These are phyloP conservation scores for Marasmarcha lunaedactyla DNA, from an alignment of 2,888 invertebrate species.

Conservation along the genomic window DNA sequence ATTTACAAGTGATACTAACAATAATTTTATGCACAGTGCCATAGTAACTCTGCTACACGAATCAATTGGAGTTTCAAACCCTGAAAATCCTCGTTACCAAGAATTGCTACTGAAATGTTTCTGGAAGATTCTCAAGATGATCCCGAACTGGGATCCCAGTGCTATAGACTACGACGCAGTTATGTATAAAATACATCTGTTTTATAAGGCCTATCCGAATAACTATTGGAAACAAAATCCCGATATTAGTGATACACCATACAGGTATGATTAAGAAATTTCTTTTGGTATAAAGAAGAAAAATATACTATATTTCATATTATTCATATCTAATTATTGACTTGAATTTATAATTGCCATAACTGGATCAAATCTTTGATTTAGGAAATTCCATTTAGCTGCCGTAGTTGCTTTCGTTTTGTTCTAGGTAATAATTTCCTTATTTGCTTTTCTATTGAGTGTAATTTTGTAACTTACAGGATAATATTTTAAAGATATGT, in stretches of 20 bases:
- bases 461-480: too few species aligned
- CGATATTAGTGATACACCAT: constrained; percentile 82
- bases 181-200: constrained; percentile 86
- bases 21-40: constrained; percentile 73
- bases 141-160: constrained; percentile 82
- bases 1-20: too few species aligned
- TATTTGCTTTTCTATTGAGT: too few species aligned
- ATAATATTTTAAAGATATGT: neutral
- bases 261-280: constrained; percentile 70
- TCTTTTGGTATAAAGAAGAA: too few species aligned
- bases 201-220: constrained; percentile 89
- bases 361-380: too few species aligned
- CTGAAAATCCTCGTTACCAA: constrained; percentile 75
- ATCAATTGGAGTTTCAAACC: constrained; percentile 76
- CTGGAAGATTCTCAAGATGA: constrained; percentile 93
- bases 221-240: constrained; percentile 88
- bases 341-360: too few species aligned
- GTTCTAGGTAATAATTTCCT: too few species aligned
- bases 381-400: too few species aligned
- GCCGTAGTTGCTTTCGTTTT: too few species aligned
- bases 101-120: constrained; percentile 92
- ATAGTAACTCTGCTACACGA: constrained; percentile 90
- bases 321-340: too few species aligned
- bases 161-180: constrained; percentile 83
- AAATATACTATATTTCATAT: too few species aligned